Evolutionary conservation across 2,113 vertebrate genomes (phyloP).

Genomic region (Eptesicus fuscus): DNA sequence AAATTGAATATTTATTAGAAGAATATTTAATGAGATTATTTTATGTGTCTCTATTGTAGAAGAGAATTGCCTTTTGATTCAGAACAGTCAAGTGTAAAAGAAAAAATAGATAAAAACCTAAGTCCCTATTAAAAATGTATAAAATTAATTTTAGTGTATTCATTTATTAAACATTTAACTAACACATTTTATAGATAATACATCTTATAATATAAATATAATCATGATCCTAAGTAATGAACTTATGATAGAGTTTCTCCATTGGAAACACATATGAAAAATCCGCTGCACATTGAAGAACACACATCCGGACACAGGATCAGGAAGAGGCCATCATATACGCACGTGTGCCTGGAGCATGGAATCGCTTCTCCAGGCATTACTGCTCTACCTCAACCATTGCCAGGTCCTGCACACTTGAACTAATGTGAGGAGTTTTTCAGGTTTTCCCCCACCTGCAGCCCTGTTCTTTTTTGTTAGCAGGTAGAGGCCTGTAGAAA

Average conservation of each 20-base stretch:
- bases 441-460: not conserved
- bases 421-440: not conserved
- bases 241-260: not conserved
- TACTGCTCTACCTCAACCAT: not conserved
- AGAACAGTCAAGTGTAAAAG: not conserved
- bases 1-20: not conserved
- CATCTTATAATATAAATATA: not conserved
- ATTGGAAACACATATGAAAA: not conserved
- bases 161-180: not conserved
- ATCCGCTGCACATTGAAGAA: not conserved
- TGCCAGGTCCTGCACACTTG: not conserved
- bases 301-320: not conserved
- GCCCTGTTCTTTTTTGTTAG: not conserved
- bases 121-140: not conserved
- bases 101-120: not conserved
- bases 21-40: not conserved
- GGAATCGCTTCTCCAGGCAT: not conserved
- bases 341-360: not conserved
- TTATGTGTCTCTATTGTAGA: not conserved
- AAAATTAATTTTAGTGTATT: conserved; percentile 7
- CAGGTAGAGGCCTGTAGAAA: not conserved
- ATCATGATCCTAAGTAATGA: not conserved
- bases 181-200: not conserved
- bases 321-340: not conserved
- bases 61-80: not conserved